Conservation (phyloP, 2,888 invertebrate species). For the Lutraria lutraria region DNA sequence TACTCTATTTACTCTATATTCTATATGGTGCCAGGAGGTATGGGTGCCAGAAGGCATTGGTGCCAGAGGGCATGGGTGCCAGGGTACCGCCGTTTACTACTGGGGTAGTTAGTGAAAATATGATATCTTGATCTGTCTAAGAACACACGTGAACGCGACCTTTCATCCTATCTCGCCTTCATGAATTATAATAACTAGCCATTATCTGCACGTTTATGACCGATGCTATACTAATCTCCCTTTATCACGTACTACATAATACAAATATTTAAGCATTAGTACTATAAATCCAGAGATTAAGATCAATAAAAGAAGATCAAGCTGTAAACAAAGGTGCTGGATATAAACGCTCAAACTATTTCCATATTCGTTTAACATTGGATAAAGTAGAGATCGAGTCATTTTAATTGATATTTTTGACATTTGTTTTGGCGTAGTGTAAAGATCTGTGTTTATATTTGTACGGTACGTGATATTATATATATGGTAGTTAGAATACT, state of each 20-base stretch:
- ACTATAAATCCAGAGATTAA: background rate
- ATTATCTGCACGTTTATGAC: background rate
- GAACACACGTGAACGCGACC: background rate
- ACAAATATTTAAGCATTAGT: background rate
- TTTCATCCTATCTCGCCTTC: background rate
- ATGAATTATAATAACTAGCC: background rate
- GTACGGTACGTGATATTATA: background rate
- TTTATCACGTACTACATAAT: background rate
- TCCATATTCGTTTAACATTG: background rate
- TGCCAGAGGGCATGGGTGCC: too few species aligned
- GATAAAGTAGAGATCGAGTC: background rate
- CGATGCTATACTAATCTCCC: background rate
- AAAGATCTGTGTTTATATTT: background rate
- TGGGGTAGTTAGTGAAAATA: too few species aligned
- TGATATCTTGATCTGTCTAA: background rate
- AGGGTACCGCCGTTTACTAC: too few species aligned
- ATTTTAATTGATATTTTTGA: background rate
- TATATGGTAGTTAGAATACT: background rate
- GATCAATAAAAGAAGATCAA: background rate
- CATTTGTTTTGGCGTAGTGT: background rate
- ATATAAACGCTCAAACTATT: background rate
- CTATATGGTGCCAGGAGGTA: too few species aligned
- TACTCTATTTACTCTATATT: too few species aligned
- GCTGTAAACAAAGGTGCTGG: conserved; percentile 4
- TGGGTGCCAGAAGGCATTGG: too few species aligned